Base-by-base conservation (phyloP, 2,113 vertebrate genomes). In the Apodemus speciosus region DNA sequence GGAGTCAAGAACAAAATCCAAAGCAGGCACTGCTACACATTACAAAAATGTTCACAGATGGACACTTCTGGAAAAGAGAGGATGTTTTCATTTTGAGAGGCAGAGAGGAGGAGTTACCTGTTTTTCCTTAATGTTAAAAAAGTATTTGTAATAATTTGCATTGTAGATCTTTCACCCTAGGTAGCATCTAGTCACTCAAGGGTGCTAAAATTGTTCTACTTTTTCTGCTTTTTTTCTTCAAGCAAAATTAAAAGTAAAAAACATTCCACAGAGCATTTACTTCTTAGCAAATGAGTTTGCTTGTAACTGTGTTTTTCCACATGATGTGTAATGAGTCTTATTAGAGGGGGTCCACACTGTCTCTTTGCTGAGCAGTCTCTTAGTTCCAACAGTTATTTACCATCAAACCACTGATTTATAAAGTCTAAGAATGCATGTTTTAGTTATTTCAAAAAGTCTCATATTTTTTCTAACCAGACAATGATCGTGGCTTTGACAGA, bases 271-370 rank as follows among this genome's bases (percentile, higher is more conserved):
- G 60, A 91, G 62, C 72, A 53, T 71, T 95, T 88, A 76, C 73
- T 95, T 89, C 85, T 83, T 62, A 93, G 38, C 69, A 68, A 94
- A 81, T 35, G 79, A 64, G 35, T 87, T 85, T 94, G 68, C 88
- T 89, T n/a, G 18, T 81, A 49, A 53, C 72, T 75, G 10, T 91
- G 23, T n/a, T 9, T 0, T 40, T 75, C 75, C 53, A 40, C 51
- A 8, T 66, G 40, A 20, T 38, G 6, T 3, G 69, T 89, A 91
- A 68, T 68, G 72, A 85, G 58, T 91, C 80, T 85, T 85, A 9
- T 91, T 88, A 81, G 62, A 85, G 43, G n/a, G 21, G 14, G 18
- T 56, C 43, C 2, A 16, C 43, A 40, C 10, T 51, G 71, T 66
- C 76, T 81, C 58, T 77, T 85, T 35, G 40, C 27, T 79, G 49